Evolutionary conservation across 2,888 invertebrate species (phyloP), one percentile per base, ranked within the genome.

Genomic region (Laothoe populi): DNA sequence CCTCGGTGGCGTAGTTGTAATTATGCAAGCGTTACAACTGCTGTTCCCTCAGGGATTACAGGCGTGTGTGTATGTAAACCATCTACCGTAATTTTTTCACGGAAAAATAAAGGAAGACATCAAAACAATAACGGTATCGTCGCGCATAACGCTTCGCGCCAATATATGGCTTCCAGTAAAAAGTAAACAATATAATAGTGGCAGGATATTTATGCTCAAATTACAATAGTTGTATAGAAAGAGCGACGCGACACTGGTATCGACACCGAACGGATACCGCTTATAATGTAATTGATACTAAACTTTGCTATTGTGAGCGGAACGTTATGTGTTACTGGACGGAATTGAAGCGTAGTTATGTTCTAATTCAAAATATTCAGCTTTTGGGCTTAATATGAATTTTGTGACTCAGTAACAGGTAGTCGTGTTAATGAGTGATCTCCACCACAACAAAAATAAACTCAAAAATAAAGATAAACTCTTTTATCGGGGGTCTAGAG

Each of bases 181-280:
- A 88, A 87, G 83, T 84, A 87, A 88, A 90, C 79, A 84, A 84
- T 88, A 86, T 86, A 83, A 83, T 81, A 70, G 67, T 70, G 65
- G 74, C 90, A 89, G 91, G 91, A 91, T 88, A 89, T 90, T 53
- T 84, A 88, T 83, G 87, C 81, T 89, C 87, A 69, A 70, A 79
- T 90, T 84, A 86, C 90, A 88, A 82, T 90, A 90, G 88, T 90
- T 80, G 78, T 75, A 70, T 77, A 84, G 80, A 87, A 87, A 84
- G 86, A 79, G 73, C 71, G 69, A 79, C 71, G 68, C 69, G 75
- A 77, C 68, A 59, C 53, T 46, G 58, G 57, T 46, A 40, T 48
- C 62, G 60, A 61, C 42, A 61, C 60, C 60, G 49, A 53, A 31
- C 62, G 62, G 62, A 62, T 62, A 62, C 45, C 59, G 59, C 44